Conservation (phyloP, 2,888 invertebrate genomes). For the Oxystoma pomonae region DNA sequence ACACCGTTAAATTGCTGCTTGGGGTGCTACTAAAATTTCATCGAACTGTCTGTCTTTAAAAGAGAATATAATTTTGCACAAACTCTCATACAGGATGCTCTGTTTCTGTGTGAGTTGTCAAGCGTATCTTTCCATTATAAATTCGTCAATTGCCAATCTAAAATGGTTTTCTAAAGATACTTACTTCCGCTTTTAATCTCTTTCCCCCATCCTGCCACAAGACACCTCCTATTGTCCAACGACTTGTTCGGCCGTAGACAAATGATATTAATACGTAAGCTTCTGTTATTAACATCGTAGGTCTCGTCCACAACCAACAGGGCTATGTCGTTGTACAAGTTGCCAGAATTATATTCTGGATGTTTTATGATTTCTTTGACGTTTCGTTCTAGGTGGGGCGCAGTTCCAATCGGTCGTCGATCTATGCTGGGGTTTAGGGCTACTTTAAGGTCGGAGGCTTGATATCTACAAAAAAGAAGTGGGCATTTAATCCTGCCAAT, state of each 20-base stretch:
- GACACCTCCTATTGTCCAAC: slow-evolving; percentile 55
- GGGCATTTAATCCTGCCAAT: too few relatives aligned
- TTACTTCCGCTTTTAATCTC: background rate
- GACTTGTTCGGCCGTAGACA: slow-evolving; percentile 59
- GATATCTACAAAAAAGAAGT: slow-evolving; percentile 18
- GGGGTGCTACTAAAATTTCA: too few relatives aligned
- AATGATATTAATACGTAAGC: slow-evolving; percentile 58
- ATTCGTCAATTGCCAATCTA: background rate
- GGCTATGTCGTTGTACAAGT: slow-evolving; percentile 63
- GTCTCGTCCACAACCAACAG: slow-evolving; percentile 58
- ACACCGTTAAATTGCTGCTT: too few relatives aligned
- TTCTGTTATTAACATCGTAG: slow-evolving; percentile 49
- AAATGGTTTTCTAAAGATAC: background rate
- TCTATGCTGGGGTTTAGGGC: slow-evolving; percentile 76
- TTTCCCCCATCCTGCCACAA: slow-evolving; percentile 67
- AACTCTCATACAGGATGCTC: too few relatives aligned
- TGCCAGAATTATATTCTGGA: slow-evolving; percentile 51
- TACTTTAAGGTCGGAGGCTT: slow-evolving; percentile 43
- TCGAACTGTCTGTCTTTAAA: too few relatives aligned
- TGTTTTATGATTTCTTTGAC: slow-evolving; percentile 51
- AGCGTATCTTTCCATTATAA: background rate
- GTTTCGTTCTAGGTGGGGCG: slow-evolving; percentile 58
- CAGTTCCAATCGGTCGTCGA: slow-evolving; percentile 56
- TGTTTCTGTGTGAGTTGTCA: too few relatives aligned
- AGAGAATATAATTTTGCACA: too few relatives aligned